Conservation (phyloP, 1,140 invertebrate species). For the Lepidurus packardi region DNA sequence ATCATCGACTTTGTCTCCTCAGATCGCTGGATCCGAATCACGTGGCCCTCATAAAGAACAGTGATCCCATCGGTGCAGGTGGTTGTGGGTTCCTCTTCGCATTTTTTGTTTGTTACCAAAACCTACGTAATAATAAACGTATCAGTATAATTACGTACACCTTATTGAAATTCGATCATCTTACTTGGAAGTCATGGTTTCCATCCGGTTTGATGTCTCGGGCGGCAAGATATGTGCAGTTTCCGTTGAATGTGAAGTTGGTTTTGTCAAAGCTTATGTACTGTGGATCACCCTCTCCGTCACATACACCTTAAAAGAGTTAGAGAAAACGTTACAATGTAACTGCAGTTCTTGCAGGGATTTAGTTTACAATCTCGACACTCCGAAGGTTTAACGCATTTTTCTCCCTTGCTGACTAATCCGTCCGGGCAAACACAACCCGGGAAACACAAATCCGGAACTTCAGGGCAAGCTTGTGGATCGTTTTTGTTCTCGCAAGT, state of each 20-base stretch:
- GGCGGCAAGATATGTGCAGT: constrained; percentile 71
- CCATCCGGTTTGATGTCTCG: constrained; percentile 51
- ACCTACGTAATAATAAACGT: constrained; percentile 45
- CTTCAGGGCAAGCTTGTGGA: constrained; percentile 54
- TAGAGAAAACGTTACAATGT: constrained; percentile 25
- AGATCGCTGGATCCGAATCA: constrained; percentile 46
- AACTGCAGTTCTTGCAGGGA: background rate
- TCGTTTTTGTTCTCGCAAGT: constrained; percentile 58
- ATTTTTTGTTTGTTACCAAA: constrained; percentile 57
- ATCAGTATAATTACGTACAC: constrained; percentile 25
- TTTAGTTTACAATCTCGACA: constrained; percentile 64
- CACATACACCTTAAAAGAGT: constrained; percentile 53
- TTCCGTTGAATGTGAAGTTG: constrained; percentile 63
- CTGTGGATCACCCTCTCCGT: constrained; percentile 61
- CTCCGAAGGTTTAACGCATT: constrained; percentile 61
- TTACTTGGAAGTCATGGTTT: constrained; percentile 59
- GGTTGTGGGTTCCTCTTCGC: constrained; percentile 47
- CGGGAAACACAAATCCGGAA: constrained; percentile 62
- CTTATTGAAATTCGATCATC: background rate
- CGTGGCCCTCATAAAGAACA: constrained; percentile 58
- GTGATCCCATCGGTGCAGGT: constrained; percentile 58
- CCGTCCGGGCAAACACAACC: constrained; percentile 79
- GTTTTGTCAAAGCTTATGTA: constrained; percentile 66
- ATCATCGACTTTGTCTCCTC: constrained; percentile 16
- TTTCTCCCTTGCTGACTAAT: constrained; percentile 59